Evolutionary conservation across 2,888 invertebrate genomes (phyloP), one percentile per base, ranked within the genome.

Genomic region (Mechanitis mazaeus): DNA sequence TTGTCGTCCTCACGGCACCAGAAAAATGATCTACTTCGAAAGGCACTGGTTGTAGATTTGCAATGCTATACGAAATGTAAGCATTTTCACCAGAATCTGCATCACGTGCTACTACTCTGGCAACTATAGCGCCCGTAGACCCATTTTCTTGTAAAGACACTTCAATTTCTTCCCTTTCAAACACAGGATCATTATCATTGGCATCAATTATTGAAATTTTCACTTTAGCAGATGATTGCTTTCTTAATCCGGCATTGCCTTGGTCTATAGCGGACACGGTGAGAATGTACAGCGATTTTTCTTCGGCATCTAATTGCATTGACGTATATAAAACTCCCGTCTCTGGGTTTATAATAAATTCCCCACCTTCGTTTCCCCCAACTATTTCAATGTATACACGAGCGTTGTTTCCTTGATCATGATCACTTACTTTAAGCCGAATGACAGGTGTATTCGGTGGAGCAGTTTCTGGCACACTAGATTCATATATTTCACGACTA

Each of bases 1-100:
- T 93, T 2, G 95, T 95, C 1, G 97, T 96, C 72, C 93, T 93
- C n/a, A 98, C 93, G 45, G 95, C 92, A 0, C 98, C 98, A 5
- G 96, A 94, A 84, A 98, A 98, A 77, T 96, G 97, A 78, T 98
- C 97, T 55, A 98, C 96, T 71, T 97, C 96, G 82, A 98, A 98
- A n/a, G 98, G 98, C 20, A 97, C 95, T 60, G 95, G 94, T 75
- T 95, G 95, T 59, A 96, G 88, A 84, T 98, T 98, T 58, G 96
- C 96, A 71, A 98, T 95, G 72, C 96, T 95, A 88, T 98, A 98
- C 0, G 97, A 98, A 71, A 99, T 95, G 85, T 97, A 97, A 1
- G 97, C 97, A 85, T 98, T 98, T 78, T 98, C 98, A 0, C 97
- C 98, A 1, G 95, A 94, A 82, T 99, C 98, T 20, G 92, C 93